These are phyloP conservation scores for Pterocles orientalis DNA, from an alignment of 2,113 vertebrate species.

Conservation along the genomic window DNA sequence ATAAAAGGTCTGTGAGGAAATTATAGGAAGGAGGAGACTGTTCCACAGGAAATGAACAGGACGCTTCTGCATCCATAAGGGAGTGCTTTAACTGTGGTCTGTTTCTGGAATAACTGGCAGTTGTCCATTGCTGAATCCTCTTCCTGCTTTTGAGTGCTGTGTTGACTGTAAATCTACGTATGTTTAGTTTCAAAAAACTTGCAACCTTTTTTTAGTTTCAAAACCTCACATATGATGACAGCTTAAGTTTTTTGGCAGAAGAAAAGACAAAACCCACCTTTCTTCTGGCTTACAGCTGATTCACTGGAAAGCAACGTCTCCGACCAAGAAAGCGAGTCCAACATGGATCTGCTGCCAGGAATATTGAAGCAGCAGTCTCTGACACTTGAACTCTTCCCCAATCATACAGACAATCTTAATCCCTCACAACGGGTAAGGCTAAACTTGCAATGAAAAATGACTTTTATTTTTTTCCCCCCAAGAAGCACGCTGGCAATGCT, in stretches of 20 bases:
- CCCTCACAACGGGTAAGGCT: slow-evolving; percentile 86
- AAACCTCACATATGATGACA: background rate
- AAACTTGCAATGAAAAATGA: background rate
- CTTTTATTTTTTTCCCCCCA: background rate
- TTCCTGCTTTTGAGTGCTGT: background rate
- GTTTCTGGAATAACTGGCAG: background rate
- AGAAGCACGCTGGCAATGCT: background rate
- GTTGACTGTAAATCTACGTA: background rate
- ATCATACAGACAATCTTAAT: slow-evolving; percentile 89
- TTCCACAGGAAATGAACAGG: background rate
- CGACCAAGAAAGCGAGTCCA: slow-evolving; percentile 88
- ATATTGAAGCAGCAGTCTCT: slow-evolving; percentile 87
- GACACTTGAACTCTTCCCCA: slow-evolving; percentile 93
- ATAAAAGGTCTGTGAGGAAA: background rate
- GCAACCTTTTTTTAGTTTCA: background rate
- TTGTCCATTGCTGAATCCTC: background rate
- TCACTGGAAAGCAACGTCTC: slow-evolving; percentile 89
- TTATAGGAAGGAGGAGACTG: background rate
- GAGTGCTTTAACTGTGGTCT: background rate
- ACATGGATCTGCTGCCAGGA: slow-evolving; percentile 86
- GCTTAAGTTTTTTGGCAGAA: background rate
- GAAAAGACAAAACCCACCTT: background rate
- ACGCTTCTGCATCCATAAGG: background rate
- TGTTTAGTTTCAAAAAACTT: background rate
- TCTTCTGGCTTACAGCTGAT: slow-evolving; percentile 78